Evolutionary conservation across 1,140 invertebrate species (phyloP).

Genomic region (Bombus sibiricus): DNA sequence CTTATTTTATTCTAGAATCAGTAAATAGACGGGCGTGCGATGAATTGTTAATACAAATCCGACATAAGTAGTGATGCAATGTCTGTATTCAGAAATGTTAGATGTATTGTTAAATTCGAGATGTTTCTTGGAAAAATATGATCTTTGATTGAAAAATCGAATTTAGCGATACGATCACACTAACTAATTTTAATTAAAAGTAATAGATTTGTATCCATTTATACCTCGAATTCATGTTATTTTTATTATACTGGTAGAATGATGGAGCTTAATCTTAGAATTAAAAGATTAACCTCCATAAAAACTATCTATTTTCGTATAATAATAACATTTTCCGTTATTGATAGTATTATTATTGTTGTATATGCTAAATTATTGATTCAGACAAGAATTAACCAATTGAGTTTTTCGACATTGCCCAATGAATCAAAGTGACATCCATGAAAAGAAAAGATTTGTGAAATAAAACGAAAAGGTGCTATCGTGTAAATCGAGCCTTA

Average conservation of each 20-base stretch:
- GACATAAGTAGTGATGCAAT: not conserved
- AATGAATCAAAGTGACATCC: slow-evolving; percentile 21
- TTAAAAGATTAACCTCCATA: not conserved
- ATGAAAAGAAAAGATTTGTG: not conserved
- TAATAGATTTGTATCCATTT: not conserved
- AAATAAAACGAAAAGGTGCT: slow-evolving; percentile 18
- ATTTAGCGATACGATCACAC: not conserved
- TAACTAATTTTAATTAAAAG: slow-evolving; percentile 4
- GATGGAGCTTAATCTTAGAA: not conserved
- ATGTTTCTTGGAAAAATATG: not conserved
- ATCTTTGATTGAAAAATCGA: not conserved
- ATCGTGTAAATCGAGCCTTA: slow-evolving; percentile 16
- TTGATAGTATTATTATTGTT: not conserved
- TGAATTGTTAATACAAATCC: not conserved
- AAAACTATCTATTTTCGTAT: not conserved
- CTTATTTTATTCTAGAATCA: slow-evolving; percentile 11
- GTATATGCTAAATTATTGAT: not conserved
- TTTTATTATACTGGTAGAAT: not conserved
- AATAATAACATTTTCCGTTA: no score
- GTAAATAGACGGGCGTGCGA: not conserved
- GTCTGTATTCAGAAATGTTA: not conserved
- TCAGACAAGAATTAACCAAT: not conserved
- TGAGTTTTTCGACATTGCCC: not conserved
- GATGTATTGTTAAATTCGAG: not conserved
- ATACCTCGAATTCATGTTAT: not conserved